These are phyloP conservation scores for Harlomillsia oculata DNA, from an alignment of 1,140 invertebrate genomes.

Conservation along the genomic window DNA sequence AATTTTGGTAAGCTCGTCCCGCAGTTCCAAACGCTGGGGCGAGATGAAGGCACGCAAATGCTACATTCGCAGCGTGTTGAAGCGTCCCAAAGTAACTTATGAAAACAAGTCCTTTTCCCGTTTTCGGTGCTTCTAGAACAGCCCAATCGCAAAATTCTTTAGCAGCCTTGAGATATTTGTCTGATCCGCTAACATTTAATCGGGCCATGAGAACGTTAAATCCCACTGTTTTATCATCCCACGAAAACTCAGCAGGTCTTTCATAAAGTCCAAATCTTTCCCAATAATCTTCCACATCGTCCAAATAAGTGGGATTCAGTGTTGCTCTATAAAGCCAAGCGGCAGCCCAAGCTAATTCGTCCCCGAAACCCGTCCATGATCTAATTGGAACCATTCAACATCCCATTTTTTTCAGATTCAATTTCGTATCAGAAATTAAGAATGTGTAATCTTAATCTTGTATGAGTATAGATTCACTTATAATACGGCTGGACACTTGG, in stretches of 20 bases:
- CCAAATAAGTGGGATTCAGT: constrained; percentile 45
- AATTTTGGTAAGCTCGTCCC: constrained; percentile 31
- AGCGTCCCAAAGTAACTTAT: constrained; percentile 50
- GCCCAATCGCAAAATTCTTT: constrained; percentile 33
- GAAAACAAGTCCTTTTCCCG: constrained; percentile 49
- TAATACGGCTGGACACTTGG: constrained; percentile 22
- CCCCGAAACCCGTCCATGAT: constrained; percentile 44
- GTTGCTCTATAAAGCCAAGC: constrained; percentile 54
- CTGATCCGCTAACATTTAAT: constrained; percentile 35
- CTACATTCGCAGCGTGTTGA: constrained; percentile 50
- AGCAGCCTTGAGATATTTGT: constrained; percentile 34
- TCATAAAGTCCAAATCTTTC: constrained; percentile 44
- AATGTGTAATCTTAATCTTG: background rate
- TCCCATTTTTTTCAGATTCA: background rate
- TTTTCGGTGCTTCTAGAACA: constrained; percentile 45
- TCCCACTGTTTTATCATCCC: constrained; percentile 52
- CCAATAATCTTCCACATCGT: constrained; percentile 47
- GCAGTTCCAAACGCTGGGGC: constrained; percentile 38
- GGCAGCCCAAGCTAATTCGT: constrained; percentile 54
- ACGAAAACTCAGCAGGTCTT: constrained; percentile 47
- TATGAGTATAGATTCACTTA: background rate
- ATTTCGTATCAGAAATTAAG: background rate
- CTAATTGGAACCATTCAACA: constrained; percentile 3
- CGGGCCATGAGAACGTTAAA: constrained; percentile 27
- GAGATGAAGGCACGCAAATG: constrained; percentile 48